phyloP scores from a whole-genome alignment of 2,888 invertebrate species.

The Stramonita haemastoma region DNA sequence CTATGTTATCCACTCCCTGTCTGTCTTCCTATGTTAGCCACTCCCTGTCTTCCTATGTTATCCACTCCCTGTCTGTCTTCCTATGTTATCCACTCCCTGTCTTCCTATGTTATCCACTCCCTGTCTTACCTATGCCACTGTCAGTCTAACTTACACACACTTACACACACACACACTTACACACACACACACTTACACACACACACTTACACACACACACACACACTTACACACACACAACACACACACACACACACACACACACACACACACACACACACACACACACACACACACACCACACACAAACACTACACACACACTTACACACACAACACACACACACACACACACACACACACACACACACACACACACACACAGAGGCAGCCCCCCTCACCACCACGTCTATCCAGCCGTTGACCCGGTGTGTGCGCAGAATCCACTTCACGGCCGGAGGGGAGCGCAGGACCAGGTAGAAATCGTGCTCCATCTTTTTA shows the following conservation, averaged over 20 bases:
- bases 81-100: no score
- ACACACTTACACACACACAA: background rate
- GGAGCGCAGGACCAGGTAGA: slow-evolving; percentile 76
- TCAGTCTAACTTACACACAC: background rate
- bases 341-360: no score
- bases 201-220: background rate
- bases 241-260: background rate
- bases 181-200: background rate
- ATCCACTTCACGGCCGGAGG: slow-evolving; percentile 73
- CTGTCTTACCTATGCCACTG: no score
- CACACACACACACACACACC: background rate
- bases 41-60: no score
- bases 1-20: no score
- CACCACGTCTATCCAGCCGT: slow-evolving; percentile 74
- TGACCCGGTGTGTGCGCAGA: slow-evolving; percentile 70
- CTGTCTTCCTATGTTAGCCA: no score
- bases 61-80: no score
- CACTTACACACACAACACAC: background rate
- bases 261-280: background rate
- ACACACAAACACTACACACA: background rate
- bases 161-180: background rate
- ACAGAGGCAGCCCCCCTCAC: slow-evolving; percentile 62
- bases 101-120: no score
- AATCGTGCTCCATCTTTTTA: slow-evolving; percentile 54
- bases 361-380: background rate